phyloP scores from a whole-genome alignment of 2,888 invertebrate genomes.

The Brachyptera risi region DNA sequence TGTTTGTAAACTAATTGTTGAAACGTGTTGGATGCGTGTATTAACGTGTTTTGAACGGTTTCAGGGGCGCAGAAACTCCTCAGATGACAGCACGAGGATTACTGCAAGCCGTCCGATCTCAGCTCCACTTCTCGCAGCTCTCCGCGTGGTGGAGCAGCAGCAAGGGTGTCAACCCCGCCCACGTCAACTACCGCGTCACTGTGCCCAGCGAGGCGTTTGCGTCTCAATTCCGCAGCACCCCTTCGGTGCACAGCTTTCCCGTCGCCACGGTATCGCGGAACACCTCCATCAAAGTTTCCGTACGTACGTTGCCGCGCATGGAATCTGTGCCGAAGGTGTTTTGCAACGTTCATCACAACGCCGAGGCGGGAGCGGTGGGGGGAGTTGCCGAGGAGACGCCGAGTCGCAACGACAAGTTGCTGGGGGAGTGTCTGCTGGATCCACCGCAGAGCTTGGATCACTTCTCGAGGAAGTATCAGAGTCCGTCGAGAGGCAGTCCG shows the following conservation, averaged over 20 bases:
- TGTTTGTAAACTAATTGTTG: too few species aligned
- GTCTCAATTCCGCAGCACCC: constrained; percentile 48
- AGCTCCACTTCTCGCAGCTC: constrained; percentile 94
- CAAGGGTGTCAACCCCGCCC: constrained; percentile 44
- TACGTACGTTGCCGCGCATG: constrained; percentile 63
- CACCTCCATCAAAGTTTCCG: constrained; percentile 54
- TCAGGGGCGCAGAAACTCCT: neutral
- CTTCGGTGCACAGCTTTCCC: constrained; percentile 69
- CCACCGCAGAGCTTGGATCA: constrained; percentile 38
- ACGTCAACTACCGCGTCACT: constrained; percentile 63
- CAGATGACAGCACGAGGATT: constrained; percentile 60
- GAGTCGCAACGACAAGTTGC: constrained; percentile 34
- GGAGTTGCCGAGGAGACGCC: neutral
- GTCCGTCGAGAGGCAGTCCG: constrained; percentile 38
- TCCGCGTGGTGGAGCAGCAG: constrained; percentile 76
- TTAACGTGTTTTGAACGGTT: neutral
- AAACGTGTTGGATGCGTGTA: neutral
- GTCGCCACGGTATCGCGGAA: constrained; percentile 62
- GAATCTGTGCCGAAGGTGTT: constrained; percentile 63
- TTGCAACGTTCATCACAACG: constrained; percentile 48
- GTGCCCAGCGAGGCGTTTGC: constrained; percentile 63
- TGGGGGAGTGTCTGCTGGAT: constrained; percentile 45
- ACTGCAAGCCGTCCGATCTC: constrained; percentile 88
- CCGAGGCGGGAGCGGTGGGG: constrained; percentile 1
- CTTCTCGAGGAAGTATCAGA: constrained; percentile 36